Base-by-base conservation (phyloP, 2,113 vertebrate species). In the Zosterops hypoxanthus region DNA sequence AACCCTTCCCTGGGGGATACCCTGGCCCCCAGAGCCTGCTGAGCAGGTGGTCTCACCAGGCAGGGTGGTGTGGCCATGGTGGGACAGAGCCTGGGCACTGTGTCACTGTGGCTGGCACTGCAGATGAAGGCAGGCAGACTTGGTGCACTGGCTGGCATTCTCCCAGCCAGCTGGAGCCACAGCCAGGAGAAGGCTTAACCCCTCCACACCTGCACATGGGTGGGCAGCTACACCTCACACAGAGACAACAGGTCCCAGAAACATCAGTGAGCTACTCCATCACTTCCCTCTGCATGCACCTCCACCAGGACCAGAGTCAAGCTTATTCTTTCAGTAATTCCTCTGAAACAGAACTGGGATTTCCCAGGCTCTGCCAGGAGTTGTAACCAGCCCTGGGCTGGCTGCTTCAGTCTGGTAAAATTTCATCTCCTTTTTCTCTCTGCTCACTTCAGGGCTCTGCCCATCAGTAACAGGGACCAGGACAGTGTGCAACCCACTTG, bases 31-130 rank as follows among this genome's bases (percentile, higher is more conserved):
- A 1, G 21, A 34, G 57, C 84, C 59, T 64, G 63, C n/a, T 2
- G 3, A 21, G 49, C 1, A 2, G 70, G 82, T 2, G n/a, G 70
- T 53, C 64, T 46, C 0, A 0, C 28, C n/a, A 2, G 23, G 64
- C 55, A 2, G 8, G 6, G 24, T 2, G 0, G 22, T 1, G 13
- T 23, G 28, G 63, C 65, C 0, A 0, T 1, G 15, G n/a, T 22
- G 65, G 65, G 71, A 57, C 0, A 2, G 56, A 5, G 29, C 18
- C 12, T 0, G 25, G 46, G 60, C 0, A 0, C 63, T 12, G 53
- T 2, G 7, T 31, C 69, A 26, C 77, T 7, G 11, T 4, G 1
- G 3, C 41, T 31, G 20, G 59, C 86, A 47, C 49, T 0, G 2
- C 39, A 33, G 29, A 24, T 9, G 2, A 0, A 11, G 34, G 61